Evolutionary conservation across 2,888 invertebrate genomes (phyloP), one percentile per base, ranked within the genome.

Genomic region (Pomacea canaliculata): DNA sequence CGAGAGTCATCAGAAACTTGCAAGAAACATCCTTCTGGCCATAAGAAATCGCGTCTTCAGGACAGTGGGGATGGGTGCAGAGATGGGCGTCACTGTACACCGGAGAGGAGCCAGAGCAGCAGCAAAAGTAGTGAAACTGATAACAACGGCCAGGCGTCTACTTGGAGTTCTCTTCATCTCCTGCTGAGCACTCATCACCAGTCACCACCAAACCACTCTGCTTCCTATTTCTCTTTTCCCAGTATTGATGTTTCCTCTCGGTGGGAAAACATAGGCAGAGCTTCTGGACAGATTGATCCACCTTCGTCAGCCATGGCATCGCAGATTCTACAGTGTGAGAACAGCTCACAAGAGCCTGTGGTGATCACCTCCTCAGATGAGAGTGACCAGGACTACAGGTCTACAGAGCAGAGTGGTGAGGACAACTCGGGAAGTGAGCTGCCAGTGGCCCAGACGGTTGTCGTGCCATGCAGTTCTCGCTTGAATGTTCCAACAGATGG

Each of bases 11-110:
- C 19, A 18, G 73, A 73, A 51, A 51, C 51, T 48, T 80, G 68
- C 70, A 89, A 89, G 73, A 89, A 89, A 76, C 88, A 88, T 73
- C 86, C 85, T 19, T 83, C 85, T 76, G 88, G 88, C n/a, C 88
- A 88, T 77, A 88, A 88, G 71, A 87, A 76, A 56, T 77, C 80
- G 18, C 19, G 69, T 16, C 49, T 63, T 16, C 60, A 23, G 9
- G 67, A 13, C 9, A 16, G 27, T 3, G 56, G 51, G 12, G 56
- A 56, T 1, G 68, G n/a, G 7, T 63, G 63, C 19, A 12, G 63
- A 12, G 63, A 63, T 19, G 19, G 63, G 27, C 23, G 19, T n/a
- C 63, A 19, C 27, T 63, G 63, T 56, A 16, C 51, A 56, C 51
- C 51, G 8, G 51, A 56, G 51, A 56, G 51, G 51, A 56, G 51